Percentiles rank a stretch among this genome's conserved stretches.
phyloP scores from a whole-genome alignment of 2,113 vertebrate species.

The Thryonomys swinderianus region DNA sequence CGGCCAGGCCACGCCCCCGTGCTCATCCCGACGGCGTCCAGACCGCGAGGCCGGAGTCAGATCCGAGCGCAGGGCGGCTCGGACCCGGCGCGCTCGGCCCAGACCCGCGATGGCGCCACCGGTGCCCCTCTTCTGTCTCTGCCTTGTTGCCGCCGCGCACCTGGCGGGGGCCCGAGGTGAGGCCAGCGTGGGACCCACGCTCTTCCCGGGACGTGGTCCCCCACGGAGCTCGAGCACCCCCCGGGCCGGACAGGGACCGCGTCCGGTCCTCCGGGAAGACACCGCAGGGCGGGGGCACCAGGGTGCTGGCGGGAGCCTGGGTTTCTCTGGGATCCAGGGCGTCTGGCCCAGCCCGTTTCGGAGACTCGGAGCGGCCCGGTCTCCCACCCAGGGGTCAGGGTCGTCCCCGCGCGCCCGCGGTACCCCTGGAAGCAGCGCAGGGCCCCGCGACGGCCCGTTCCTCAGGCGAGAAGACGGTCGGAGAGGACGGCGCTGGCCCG shows the following conservation, averaged over 20 bases:
- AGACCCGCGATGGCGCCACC: conserved; percentile 60
- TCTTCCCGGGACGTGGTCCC: neutral
- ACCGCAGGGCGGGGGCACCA: neutral
- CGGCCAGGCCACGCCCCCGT: neutral
- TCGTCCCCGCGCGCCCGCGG: neutral
- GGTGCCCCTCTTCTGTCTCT: conserved; percentile 59
- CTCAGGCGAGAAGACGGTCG: neutral
- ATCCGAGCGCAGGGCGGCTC: neutral
- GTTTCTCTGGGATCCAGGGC: neutral
- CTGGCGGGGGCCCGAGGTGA: conserved; percentile 69
- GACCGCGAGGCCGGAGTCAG: neutral
- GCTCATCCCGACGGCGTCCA: neutral
- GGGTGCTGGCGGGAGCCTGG: neutral
- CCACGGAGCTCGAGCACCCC: neutral
- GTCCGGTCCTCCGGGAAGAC: neutral
- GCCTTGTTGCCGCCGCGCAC: neutral
- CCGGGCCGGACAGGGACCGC: neutral
- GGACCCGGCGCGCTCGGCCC: neutral
- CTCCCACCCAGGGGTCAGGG: neutral
- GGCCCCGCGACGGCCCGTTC: neutral
- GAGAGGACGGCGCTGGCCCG: neutral
- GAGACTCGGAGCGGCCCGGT: neutral
- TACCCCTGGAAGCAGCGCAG: neutral
- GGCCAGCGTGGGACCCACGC: neutral
- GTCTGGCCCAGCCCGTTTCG: neutral